Conservation (phyloP, 2,113 vertebrate genomes). For the human (Homo sapiens) region DNA sequence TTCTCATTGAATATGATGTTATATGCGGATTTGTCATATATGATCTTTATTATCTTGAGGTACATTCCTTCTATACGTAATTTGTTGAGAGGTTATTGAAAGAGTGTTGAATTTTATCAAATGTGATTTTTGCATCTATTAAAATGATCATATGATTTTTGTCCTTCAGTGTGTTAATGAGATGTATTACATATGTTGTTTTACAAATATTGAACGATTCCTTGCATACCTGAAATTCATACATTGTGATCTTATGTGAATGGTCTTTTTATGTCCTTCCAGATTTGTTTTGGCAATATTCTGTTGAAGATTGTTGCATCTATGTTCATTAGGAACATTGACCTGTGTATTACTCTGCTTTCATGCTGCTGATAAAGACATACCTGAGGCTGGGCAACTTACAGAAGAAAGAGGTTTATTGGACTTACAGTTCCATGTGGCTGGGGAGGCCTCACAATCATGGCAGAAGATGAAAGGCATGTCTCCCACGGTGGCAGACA, state of each 20-base stretch:
- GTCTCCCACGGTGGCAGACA: too few relatives aligned
- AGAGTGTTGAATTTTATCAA: neutral
- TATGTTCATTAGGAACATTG: neutral
- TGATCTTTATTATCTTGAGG: neutral
- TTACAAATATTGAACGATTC: neutral
- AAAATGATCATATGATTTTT: neutral
- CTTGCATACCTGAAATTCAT: neutral
- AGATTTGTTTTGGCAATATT: neutral
- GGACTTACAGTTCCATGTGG: too few relatives aligned
- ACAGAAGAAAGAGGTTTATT: too few relatives aligned
- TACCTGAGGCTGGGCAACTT: too few relatives aligned
- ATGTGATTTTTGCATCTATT: neutral
- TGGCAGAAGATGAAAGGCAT: too few relatives aligned
- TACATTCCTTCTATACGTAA: neutral
- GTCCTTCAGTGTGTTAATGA: neutral
- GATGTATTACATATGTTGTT: neutral
- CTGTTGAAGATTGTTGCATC: neutral
- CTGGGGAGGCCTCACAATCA: too few relatives aligned
- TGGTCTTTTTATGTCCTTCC: neutral
- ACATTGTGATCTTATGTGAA: neutral
- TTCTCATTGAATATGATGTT: neutral
- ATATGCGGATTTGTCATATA: neutral
- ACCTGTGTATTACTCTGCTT: neutral
- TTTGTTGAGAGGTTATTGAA: neutral
- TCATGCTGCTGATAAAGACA: too few relatives aligned